These are phyloP conservation scores for Parauchenoglanis ngamensis DNA, from an alignment of 2,797 vertebrate species.

Conservation along the genomic window DNA sequence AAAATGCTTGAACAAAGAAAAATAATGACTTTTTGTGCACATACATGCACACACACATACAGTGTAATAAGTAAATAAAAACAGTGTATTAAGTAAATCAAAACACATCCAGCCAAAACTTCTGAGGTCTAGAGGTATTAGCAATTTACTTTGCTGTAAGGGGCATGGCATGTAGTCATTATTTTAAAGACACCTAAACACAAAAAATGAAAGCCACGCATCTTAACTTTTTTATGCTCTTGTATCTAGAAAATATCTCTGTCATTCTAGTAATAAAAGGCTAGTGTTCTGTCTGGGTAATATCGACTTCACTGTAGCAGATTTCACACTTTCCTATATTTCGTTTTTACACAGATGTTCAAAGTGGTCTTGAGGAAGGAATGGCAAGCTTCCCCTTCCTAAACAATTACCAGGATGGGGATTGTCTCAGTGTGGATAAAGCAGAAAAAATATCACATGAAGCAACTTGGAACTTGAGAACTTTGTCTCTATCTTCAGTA, in stretches of 20 bases:
- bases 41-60: not conserved
- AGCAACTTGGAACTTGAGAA: not conserved
- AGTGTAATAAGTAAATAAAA: conserved; percentile 48
- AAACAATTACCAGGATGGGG: conserved; percentile 30
- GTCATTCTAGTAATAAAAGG: not conserved
- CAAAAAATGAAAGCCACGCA: not conserved
- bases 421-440: conserved; percentile 47
- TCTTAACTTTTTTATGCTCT: not conserved
- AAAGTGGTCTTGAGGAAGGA: conserved; percentile 22
- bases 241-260: not conserved
- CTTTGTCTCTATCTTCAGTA: not conserved
- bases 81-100: conserved; percentile 42
- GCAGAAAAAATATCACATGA: conserved; percentile 2
- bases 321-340: conserved; percentile 5
- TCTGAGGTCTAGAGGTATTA: conserved; percentile 13
- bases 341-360: conserved; percentile 36
- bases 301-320: not conserved
- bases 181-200: conserved; percentile 5
- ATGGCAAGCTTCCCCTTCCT: conserved; percentile 29
- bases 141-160: not conserved
- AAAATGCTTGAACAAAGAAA: not conserved
- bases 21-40: not conserved
- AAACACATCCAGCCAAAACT: conserved; percentile 31
- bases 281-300: not conserved
- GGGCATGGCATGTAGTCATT: not conserved